These are phyloP conservation scores for Drosophila aldrichi DNA, from an alignment of 2,888 invertebrate species.

Conservation along the genomic window DNA sequence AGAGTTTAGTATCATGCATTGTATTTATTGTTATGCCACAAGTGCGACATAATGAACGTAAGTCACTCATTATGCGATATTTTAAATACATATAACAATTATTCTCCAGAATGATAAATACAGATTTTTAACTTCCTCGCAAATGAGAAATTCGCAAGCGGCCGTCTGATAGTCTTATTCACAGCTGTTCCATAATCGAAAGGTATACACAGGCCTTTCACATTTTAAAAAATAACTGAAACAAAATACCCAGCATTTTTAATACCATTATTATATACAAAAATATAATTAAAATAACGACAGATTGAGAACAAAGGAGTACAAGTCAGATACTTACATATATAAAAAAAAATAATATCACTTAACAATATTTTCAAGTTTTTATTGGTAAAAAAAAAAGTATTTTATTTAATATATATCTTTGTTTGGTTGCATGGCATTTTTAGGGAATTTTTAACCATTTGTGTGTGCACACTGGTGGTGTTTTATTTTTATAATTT, in stretches of 20 bases:
- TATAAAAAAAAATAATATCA: neutral
- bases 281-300: neutral
- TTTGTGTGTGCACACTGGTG: slow-evolving; percentile 13
- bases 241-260: neutral
- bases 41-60: slow-evolving; percentile 55
- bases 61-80: slow-evolving; percentile 30
- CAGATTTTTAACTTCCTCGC: slow-evolving; percentile 6
- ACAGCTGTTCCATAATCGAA: neutral
- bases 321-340: neutral
- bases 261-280: too few relatives aligned
- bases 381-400: neutral
- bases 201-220: neutral
- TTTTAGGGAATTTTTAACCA: slow-evolving; percentile 3
- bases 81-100: neutral
- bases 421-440: neutral
- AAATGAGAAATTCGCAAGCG: slow-evolving; percentile 13
- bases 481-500: neutral
- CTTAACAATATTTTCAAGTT: neutral
- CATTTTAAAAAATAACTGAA: neutral
- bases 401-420: neutral
- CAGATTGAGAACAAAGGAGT: neutral
- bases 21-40: slow-evolving; percentile 51
- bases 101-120: neutral
- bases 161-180: slow-evolving; percentile 4
- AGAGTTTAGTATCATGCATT: slow-evolving; percentile 29